These are phyloP conservation scores for Phyto melanocephala DNA, from an alignment of 2,888 invertebrate species.

Conservation along the genomic window DNA sequence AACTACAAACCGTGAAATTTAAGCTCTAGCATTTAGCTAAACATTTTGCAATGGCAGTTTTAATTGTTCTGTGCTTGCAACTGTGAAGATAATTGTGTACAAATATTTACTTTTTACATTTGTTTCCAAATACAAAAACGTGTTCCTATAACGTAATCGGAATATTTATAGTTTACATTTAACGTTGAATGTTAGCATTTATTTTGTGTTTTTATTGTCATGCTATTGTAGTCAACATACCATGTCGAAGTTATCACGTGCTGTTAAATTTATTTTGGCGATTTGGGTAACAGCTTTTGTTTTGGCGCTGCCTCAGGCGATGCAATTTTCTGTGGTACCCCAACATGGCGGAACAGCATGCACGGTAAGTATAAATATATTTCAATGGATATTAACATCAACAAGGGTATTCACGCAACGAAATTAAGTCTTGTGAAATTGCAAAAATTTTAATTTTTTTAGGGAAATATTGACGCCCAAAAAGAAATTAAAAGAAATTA, in stretches of 20 bases:
- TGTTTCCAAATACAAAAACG: not conserved
- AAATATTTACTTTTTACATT: too few species aligned
- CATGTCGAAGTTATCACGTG: conserved; percentile 92
- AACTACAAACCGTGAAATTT: conserved; percentile 14
- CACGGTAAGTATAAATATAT: conserved; percentile 72
- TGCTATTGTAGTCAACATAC: conserved; percentile 82
- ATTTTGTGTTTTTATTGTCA: not conserved
- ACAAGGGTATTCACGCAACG: too few species aligned
- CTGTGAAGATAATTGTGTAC: too few species aligned
- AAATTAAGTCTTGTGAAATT: too few species aligned
- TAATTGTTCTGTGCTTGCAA: too few species aligned
- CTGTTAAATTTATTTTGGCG: conserved; percentile 87
- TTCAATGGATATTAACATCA: not conserved
- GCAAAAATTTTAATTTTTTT: too few species aligned
- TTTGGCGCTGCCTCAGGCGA: conserved; percentile 86
- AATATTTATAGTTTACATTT: not conserved
- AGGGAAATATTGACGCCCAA: too few species aligned
- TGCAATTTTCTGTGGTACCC: conserved; percentile 77
- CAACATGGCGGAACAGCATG: conserved; percentile 75
- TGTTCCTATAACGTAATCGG: not conserved
- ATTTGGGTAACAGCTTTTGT: conserved; percentile 90
- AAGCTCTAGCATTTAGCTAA: conserved; percentile 8
- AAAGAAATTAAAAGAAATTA: not conserved
- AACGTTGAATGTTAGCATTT: conserved; percentile 8
- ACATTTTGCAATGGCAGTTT: conserved; percentile 10